Conservation (phyloP, 2,888 invertebrate species). For the Amitus sp. region DNA sequence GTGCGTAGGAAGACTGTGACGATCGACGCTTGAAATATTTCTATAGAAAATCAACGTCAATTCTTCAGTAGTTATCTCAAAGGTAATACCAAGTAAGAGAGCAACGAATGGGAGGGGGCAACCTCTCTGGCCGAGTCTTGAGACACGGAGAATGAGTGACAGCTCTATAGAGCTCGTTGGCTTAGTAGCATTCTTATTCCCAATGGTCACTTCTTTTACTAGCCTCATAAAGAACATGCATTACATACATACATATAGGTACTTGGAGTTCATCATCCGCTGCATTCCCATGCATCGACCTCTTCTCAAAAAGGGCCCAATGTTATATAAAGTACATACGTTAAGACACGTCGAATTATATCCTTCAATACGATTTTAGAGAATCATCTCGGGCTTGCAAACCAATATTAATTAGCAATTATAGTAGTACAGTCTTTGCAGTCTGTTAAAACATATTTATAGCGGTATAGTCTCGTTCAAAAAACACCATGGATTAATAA, state of each 20-base stretch:
- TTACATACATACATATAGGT: conserved; percentile 17
- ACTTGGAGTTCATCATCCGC: neutral
- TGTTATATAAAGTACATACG: no score
- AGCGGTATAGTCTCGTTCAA: no score
- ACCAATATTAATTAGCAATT: no score
- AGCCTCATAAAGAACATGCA: conserved; percentile 11
- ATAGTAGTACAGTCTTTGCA: no score
- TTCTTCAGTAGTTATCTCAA: conserved; percentile 33
- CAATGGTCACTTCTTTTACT: conserved; percentile 28
- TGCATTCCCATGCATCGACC: neutral
- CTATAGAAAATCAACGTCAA: conserved; percentile 55
- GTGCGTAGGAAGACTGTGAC: conserved; percentile 27
- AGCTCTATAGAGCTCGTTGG: conserved; percentile 62
- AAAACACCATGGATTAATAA: no score
- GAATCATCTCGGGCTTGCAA: no score
- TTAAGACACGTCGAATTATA: neutral
- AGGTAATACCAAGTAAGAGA: conserved; percentile 22
- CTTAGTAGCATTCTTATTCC: conserved; percentile 56
- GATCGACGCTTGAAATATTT: conserved; percentile 47
- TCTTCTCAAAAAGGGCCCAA: no score
- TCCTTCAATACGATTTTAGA: no score
- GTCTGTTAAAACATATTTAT: no score
- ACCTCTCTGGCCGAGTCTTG: conserved; percentile 47
- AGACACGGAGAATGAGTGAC: conserved; percentile 55
- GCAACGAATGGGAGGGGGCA: conserved; percentile 33